These are phyloP conservation scores for Microtus richardsoni DNA, from an alignment of 2,113 vertebrate genomes.

Conservation along the genomic window DNA sequence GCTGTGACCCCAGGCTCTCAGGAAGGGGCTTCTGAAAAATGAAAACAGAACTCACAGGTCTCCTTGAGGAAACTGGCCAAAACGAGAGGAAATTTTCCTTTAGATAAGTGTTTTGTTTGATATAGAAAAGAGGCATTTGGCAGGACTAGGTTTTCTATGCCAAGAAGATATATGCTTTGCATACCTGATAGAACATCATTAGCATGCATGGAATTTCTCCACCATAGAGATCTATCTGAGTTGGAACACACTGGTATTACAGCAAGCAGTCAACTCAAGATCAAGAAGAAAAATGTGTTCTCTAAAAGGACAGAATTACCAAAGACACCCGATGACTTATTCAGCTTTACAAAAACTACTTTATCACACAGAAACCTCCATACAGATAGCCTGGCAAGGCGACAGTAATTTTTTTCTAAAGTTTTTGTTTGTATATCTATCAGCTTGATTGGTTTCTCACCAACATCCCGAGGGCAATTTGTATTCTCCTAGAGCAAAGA, in stretches of 20 bases:
- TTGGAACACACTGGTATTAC: slow-evolving; percentile 16
- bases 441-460: neutral
- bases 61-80: neutral
- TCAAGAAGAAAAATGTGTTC: neutral
- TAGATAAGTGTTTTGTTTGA: neutral
- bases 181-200: neutral
- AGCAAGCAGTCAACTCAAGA: neutral
- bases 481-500: neutral
- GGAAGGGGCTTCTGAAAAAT: neutral
- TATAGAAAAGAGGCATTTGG: neutral
- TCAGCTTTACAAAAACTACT: neutral
- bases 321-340: neutral
- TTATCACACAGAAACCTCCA: neutral
- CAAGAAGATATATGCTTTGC: slow-evolving; percentile 22
- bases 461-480: neutral
- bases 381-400: neutral
- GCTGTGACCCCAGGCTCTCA: neutral
- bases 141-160: neutral
- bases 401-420: neutral
- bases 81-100: neutral
- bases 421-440: neutral
- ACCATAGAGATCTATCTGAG: neutral
- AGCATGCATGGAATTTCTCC: slow-evolving; percentile 2
- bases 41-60: neutral
- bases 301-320: neutral